phyloP scores from a whole-genome alignment of 2,113 vertebrate genomes.

The Piaya cayana region DNA sequence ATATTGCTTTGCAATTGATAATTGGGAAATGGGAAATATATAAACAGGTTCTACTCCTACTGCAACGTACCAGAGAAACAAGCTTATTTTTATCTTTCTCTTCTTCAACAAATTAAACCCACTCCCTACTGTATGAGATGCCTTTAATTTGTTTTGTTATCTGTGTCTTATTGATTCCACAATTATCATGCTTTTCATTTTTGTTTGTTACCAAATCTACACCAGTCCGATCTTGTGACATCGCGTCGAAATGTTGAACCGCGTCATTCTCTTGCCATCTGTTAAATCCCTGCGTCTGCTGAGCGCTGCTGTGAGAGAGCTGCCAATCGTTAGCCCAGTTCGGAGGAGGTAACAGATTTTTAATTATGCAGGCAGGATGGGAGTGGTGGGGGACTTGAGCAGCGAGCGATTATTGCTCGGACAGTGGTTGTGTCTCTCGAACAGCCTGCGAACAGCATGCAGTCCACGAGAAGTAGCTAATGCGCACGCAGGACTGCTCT shows the following conservation, averaged over 20 bases:
- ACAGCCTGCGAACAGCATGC: not conserved
- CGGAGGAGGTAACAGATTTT: constrained; percentile 37
- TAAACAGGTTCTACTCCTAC: not conserved
- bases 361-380: constrained; percentile 38
- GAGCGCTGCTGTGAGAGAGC: not conserved
- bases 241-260: not conserved
- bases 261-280: constrained; percentile 29
- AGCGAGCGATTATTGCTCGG: not conserved
- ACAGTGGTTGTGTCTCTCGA: not conserved
- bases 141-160: not conserved
- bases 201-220: not conserved
- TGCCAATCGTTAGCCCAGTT: not conserved
- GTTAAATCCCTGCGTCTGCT: not conserved
- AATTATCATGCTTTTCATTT: not conserved
- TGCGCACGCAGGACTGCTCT: not conserved
- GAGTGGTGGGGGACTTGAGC: not conserved
- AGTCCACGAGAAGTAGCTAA: not conserved
- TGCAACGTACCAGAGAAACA: not conserved
- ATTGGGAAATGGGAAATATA: not conserved
- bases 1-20: not conserved
- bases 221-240: not conserved
- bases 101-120: not conserved
- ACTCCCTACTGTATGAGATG: not conserved
- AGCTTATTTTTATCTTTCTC: not conserved
- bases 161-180: not conserved